Evolutionary conservation across 2,113 vertebrate species (phyloP).

Genomic region (Planiliza haematocheilus): DNA sequence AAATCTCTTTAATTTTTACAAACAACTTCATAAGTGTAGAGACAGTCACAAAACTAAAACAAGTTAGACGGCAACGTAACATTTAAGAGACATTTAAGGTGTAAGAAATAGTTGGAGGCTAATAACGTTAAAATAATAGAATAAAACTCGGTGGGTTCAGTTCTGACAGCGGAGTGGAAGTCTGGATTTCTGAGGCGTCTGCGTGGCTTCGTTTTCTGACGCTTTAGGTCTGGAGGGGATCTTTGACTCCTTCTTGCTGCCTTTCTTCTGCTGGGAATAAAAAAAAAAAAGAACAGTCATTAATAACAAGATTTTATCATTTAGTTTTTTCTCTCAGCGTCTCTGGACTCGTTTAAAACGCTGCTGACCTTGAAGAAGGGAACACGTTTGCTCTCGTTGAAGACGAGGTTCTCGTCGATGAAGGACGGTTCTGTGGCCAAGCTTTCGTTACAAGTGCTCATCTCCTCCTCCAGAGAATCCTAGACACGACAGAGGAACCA

Average conservation of each 20-base stretch:
- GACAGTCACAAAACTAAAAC: neutral
- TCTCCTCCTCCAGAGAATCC: constrained; percentile 86
- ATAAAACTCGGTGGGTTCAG: constrained; percentile 25
- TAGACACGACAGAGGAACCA: too few species aligned
- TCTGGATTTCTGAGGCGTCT: constrained; percentile 78
- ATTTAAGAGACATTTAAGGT: neutral
- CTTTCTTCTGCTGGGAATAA: constrained; percentile 69
- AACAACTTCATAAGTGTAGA: constrained; percentile 17
- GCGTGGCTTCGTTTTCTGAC: constrained; percentile 71
- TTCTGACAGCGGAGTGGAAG: constrained; percentile 87
- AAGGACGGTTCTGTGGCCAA: constrained; percentile 78
- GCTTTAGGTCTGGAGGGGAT: constrained; percentile 78
- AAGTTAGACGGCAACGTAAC: neutral
- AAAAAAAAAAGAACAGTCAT: too few species aligned
- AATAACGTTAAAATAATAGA: neutral
- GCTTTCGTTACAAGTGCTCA: constrained; percentile 75
- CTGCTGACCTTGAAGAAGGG: constrained; percentile 94
- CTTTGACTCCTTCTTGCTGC: constrained; percentile 87
- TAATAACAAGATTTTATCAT: too few species aligned
- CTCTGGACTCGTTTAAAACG: too few species aligned
- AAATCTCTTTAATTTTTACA: constrained; percentile 59
- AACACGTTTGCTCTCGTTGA: constrained; percentile 83
- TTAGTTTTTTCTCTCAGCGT: too few species aligned
- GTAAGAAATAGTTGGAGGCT: neutral
- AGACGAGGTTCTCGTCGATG: constrained; percentile 81